Conservation (phyloP, 2,797 vertebrate species). For the Neostethus bicornis region DNA sequence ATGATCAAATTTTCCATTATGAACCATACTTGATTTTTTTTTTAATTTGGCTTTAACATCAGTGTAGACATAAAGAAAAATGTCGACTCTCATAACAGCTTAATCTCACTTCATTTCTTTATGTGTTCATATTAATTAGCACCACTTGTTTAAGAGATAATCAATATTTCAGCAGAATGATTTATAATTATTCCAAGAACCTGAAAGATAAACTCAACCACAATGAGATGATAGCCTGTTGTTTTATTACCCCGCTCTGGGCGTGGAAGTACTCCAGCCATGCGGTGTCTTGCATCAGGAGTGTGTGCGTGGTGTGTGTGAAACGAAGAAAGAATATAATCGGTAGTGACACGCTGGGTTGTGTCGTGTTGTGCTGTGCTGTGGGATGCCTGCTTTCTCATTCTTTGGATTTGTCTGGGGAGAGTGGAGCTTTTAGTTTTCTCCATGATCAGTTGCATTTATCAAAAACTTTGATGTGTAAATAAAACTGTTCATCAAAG, state of each 20-base stretch:
- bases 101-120: constrained; percentile 15
- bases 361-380: constrained; percentile 43
- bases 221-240: constrained; percentile 25
- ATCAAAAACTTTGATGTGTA: constrained; percentile 7
- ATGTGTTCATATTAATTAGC: constrained; percentile 42
- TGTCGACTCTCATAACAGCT: background rate
- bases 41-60: no score
- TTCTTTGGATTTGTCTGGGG: constrained; percentile 30
- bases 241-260: constrained; percentile 3
- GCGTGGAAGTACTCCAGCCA: background rate
- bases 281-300: constrained; percentile 1
- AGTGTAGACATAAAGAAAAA: no score
- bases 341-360: constrained; percentile 29
- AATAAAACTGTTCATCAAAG: constrained; percentile 2
- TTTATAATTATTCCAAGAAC: constrained; percentile 57
- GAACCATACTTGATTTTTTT: no score
- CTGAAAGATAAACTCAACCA: constrained; percentile 39
- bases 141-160: constrained; percentile 42
- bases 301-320: constrained; percentile 14
- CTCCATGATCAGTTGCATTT: constrained; percentile 8
- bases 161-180: constrained; percentile 52
- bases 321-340: constrained; percentile 36
- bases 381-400: constrained; percentile 36
- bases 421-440: constrained; percentile 25
- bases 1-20: no score